phyloP scores from a whole-genome alignment of 2,113 vertebrate species.

The Aptenodytes patagonicus region DNA sequence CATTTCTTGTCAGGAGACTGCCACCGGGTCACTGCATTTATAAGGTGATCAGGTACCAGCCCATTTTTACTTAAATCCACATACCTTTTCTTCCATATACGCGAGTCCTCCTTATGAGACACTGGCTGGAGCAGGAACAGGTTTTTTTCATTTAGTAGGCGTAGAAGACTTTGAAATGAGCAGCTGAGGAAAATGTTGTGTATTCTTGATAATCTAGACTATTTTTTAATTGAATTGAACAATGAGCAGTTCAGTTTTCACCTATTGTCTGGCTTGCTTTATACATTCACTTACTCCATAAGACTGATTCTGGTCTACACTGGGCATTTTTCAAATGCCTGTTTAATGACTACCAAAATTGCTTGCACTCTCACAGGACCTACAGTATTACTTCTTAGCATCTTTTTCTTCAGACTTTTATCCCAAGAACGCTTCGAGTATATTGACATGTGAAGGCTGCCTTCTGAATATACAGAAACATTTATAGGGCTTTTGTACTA shows the following conservation, averaged over 20 bases:
- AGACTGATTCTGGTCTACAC: background rate
- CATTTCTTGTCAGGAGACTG: background rate
- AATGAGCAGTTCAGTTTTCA: background rate
- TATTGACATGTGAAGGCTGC: background rate
- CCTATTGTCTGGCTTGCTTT: background rate
- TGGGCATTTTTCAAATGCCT: background rate
- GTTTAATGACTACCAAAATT: background rate
- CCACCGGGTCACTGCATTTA: background rate
- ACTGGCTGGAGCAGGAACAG: background rate
- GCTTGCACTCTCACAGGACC: background rate
- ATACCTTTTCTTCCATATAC: background rate
- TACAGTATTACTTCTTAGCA: background rate
- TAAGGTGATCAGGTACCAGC: background rate
- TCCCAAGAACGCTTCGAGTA: background rate
- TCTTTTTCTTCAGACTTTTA: background rate
- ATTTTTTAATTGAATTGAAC: background rate
- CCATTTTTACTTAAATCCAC: background rate
- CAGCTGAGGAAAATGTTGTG: background rate
- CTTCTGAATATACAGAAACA: background rate
- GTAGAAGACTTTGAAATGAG: background rate
- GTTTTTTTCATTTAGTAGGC: background rate
- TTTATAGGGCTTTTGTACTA: background rate
- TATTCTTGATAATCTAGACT: background rate
- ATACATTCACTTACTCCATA: background rate
- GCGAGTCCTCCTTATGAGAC: background rate